Base-by-base conservation (phyloP, 2,888 invertebrate species). In the Drosophila tanythrix region DNA sequence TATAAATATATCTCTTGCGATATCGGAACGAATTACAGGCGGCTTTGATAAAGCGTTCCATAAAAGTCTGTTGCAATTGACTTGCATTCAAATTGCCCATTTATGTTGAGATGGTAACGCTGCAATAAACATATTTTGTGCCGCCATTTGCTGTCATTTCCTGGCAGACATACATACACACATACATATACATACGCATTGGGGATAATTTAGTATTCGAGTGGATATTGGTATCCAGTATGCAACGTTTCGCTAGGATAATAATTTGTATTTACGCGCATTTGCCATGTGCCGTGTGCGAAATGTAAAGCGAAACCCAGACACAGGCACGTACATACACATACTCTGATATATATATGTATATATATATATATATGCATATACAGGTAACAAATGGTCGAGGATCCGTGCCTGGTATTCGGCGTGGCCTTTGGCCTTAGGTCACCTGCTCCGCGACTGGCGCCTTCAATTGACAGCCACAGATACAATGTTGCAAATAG, bases 231-330 rank as follows among this genome's bases (percentile, higher is more conserved):
- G 21, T 46, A 29, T 29, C 18, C 40, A 59, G 71, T 59, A 56
- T 74, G 70, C 62, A 60, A 56, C 52, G 56, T 38, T 13, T 18
- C 33, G 29, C 18, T 21, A 27, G 15, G 50, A 27, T 31, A 21
- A 62, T 76, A 74, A 76, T 78, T 70, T 78, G 62, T 70, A 76
- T 74, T 78, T 78, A 76, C 64, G 74, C 62, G 70, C 74, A 65
- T 65, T 65, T 65, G 11, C 29, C 55, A 64, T 48, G 55, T 64
- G 64, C 74, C 70, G 74, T 78, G 78, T 76, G 61, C 74, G 53
- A 18, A 76, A 31, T 57, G 57, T 21, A 31, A 56, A 29, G 29
- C 38, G 38, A 27, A 18, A n/a, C 0, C 10, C 36, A 7, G 27
- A 55, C 36, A 55, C 53, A 21, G 15, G 25, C 48, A 48, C 48